Conservation (phyloP, 2,797 vertebrate genomes). For the Catamblyrhynchus diadema region DNA sequence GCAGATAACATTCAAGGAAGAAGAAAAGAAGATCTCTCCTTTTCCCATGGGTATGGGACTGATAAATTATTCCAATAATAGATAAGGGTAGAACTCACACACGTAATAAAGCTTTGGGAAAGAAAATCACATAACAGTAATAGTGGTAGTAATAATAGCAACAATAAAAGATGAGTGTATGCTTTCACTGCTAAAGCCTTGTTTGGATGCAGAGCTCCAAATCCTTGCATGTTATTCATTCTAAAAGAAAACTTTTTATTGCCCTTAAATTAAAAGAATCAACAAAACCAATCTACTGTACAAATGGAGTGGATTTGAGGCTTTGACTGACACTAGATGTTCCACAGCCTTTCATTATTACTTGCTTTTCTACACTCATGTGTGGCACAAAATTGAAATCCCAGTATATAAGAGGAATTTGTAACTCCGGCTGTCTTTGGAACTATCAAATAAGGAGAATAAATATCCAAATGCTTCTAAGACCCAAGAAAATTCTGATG, state of each 20-base stretch:
- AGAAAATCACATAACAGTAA: not conserved
- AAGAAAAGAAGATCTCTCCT: constrained; percentile 1
- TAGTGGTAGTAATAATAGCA: not conserved
- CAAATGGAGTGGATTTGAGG: not conserved
- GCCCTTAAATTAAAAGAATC: not conserved
- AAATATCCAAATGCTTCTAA: not conserved
- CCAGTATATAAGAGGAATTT: not conserved
- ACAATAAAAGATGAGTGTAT: not conserved
- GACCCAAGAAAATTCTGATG: not conserved
- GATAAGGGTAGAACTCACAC: not conserved
- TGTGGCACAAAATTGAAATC: not conserved
- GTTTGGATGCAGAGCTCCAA: not conserved
- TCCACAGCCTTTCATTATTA: not conserved
- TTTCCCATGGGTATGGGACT: not conserved
- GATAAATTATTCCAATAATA: not conserved
- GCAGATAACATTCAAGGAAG: constrained; percentile 28
- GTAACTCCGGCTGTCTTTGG: not conserved
- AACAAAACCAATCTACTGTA: not conserved
- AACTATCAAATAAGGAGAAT: not conserved
- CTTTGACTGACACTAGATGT: not conserved
- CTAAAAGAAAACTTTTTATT: not conserved
- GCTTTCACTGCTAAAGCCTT: not conserved
- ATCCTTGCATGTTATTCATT: not conserved
- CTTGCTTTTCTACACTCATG: not conserved
- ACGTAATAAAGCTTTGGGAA: not conserved